A percentile compares a stretch with the other conserved stretches of the same genome.
Conservation (phyloP, 2,113 vertebrate species). For the Steatornis caripensis region DNA sequence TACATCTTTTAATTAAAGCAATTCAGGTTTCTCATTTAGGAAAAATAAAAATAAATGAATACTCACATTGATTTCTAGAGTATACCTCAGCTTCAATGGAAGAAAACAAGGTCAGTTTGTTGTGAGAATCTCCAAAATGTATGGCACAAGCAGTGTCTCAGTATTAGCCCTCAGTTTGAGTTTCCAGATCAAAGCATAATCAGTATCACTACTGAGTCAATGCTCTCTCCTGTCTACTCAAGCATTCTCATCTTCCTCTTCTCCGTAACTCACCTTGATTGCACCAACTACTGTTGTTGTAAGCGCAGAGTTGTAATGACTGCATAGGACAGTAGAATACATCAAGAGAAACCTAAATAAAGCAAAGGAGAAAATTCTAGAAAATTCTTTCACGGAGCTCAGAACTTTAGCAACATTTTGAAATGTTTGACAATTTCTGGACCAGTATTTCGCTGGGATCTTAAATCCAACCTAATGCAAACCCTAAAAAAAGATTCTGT, state of each 20-base stretch:
- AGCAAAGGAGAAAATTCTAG: neutral
- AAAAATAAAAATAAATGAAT: neutral
- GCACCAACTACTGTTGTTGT: slow-evolving; percentile 89
- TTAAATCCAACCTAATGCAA: neutral
- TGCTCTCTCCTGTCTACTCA: neutral
- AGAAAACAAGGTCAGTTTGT: neutral
- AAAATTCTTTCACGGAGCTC: neutral
- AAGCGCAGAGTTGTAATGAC: slow-evolving; percentile 89
- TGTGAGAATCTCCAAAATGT: neutral
- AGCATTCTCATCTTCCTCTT: neutral
- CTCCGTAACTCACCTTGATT: slow-evolving; percentile 79
- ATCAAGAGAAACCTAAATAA: slow-evolving; percentile 88
- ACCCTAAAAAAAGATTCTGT: neutral
- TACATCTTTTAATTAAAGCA: neutral
- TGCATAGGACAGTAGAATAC: slow-evolving; percentile 89
- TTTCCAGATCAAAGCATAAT: neutral
- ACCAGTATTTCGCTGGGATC: neutral
- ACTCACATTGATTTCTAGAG: neutral
- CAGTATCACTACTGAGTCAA: neutral
- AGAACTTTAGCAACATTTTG: neutral
- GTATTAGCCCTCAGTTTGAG: neutral
- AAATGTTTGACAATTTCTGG: neutral
- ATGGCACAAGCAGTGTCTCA: neutral
- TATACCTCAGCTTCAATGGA: neutral
- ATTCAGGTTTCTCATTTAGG: neutral